These are phyloP conservation scores for Amorpha juglandis DNA, from an alignment of 2,888 invertebrate genomes.

Conservation along the genomic window DNA sequence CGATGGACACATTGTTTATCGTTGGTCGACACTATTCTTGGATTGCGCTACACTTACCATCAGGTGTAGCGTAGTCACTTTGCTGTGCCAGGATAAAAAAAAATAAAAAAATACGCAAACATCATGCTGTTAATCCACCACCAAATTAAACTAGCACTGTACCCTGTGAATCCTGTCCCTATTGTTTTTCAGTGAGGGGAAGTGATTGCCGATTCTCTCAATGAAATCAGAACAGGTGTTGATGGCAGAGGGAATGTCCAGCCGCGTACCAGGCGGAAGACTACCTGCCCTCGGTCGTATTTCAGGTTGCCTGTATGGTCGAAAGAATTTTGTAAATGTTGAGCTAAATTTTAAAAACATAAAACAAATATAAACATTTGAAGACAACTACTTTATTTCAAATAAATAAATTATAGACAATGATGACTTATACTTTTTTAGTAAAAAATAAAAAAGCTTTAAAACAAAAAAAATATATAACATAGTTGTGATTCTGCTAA, in stretches of 20 bases:
- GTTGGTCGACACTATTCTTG: too few species aligned
- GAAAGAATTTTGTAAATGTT: neutral
- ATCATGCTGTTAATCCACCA: constrained; percentile 37
- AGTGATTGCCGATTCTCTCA: constrained; percentile 78
- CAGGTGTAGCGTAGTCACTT: too few species aligned
- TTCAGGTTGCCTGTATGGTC: constrained; percentile 50
- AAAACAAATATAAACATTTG: neutral
- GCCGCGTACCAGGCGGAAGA: constrained; percentile 58
- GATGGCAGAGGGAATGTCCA: constrained; percentile 50
- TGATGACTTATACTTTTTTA: too few species aligned
- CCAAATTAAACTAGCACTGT: constrained; percentile 42
- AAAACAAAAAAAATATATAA: too few species aligned
- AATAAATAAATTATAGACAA: too few species aligned
- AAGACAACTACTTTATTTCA: too few species aligned
- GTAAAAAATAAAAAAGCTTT: too few species aligned
- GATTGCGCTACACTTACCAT: too few species aligned
- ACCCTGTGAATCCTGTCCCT: constrained; percentile 86
- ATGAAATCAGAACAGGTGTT: constrained; percentile 71
- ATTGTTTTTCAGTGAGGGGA: constrained; percentile 79
- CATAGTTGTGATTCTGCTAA: too few species aligned
- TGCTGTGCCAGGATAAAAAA: too few species aligned
- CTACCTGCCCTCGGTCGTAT: constrained; percentile 70
- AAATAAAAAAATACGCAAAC: too few species aligned
- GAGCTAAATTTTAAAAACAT: neutral
- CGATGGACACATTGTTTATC: too few species aligned